phyloP scores from a whole-genome alignment of 2,113 vertebrate species.

The Upupa epops region DNA sequence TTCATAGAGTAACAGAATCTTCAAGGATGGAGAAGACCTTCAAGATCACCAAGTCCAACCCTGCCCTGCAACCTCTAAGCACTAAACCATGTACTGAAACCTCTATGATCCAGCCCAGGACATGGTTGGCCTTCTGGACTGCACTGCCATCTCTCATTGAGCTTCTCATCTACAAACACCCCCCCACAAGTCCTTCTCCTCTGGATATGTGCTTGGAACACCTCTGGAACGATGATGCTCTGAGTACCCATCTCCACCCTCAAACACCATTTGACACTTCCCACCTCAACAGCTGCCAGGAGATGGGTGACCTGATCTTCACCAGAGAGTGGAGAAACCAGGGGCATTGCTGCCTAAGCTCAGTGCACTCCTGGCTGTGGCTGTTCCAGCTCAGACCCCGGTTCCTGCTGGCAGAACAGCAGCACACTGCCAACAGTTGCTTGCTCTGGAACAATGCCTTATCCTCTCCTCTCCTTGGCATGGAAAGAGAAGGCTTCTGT shows the following conservation, averaged over 20 bases:
- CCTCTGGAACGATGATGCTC: background rate
- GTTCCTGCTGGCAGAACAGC: background rate
- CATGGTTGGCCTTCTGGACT: too few relatives aligned
- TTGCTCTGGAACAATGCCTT: background rate
- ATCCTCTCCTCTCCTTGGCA: background rate
- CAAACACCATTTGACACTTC: background rate
- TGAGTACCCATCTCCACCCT: too few relatives aligned
- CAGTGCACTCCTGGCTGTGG: background rate
- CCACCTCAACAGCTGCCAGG: background rate
- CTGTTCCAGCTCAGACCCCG: background rate
- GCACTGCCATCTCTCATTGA: too few relatives aligned
- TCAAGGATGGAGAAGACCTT: too few relatives aligned
- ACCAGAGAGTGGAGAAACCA: accelerated
- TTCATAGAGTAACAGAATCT: too few relatives aligned
- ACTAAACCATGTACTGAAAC: too few relatives aligned
- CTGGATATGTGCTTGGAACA: background rate
- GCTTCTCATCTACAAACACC: too few relatives aligned
- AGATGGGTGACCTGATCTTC: background rate
- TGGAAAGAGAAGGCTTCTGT: background rate
- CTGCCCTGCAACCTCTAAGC: too few relatives aligned
- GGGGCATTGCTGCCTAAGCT: background rate
- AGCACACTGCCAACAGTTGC: background rate
- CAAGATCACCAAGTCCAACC: too few relatives aligned
- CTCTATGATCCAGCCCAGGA: too few relatives aligned
- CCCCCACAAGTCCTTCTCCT: too few relatives aligned